Base-by-base conservation (phyloP, 2,113 vertebrate species). In the Fregata magnificens region DNA sequence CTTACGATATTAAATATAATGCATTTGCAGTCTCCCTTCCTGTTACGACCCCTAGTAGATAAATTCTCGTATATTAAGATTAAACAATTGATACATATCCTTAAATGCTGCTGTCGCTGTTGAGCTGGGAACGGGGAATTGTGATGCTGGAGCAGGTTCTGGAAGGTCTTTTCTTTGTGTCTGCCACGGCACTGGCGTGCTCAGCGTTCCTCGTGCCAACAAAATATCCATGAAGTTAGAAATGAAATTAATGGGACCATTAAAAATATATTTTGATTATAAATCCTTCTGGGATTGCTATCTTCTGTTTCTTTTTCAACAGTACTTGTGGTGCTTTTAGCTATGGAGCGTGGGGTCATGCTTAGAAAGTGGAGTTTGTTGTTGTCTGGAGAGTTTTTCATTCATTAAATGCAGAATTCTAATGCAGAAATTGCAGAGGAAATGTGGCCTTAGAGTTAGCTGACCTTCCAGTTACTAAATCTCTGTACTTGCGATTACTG, bases 321-420 rank as follows among this genome's bases (percentile, higher is more conserved):
- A 5, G 61, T 6, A 1, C 13, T 78, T 6, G 3, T 63, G 55
- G 52, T 59, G 78, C 49, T 80, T 73, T 70, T 55, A 26, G 71
- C 69, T 36, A 1, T 4, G 17, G 62, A 49, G 34, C 7, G 0
- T 0, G 22, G 59, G 81, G 36, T 63, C 1, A 0, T 4, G 67
- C 42, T 53, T 34, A 25, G 77, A 16, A 16, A 72, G 72, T 0
- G 0, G 45, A 56, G 61, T 49, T 72, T 45, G 47, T 34, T 67
- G 77, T n/a, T 55, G 69, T 20, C 49, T 16, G 14, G 49, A 59
- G 77, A 49, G 81, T 7, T 84, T 82, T 82, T 32, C 17, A 2
- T n/a, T 44, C 52, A 2, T 25, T 42, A 22, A 52, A 17, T 6
- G 63, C 29, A 21, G 78, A 40, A 55, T 3, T 24, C 25, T 16